Base-by-base conservation (phyloP, 2,113 vertebrate genomes). In the Nycticryphes semicollaris region DNA sequence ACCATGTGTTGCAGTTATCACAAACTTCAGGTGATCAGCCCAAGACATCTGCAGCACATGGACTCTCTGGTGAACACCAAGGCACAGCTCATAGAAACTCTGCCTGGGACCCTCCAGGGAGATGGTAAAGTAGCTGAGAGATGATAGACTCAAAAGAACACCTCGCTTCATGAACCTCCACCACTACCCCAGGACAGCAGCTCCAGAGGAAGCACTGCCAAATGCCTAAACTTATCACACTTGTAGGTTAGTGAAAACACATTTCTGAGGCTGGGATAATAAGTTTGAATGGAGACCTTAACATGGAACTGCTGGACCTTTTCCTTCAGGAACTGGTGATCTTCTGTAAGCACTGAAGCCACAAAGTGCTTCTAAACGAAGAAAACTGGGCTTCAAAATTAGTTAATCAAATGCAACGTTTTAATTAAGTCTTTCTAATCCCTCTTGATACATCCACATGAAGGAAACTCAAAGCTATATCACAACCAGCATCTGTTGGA, bases 221-320 rank as follows among this genome's bases (percentile, higher is more conserved):
- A 96, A 79, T 72, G 59, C 64, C 86, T 89, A 82, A 94, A 60
- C 70, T 97, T 97, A 97, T 94, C 94, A 93, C 59, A 54, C 78
- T 94, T 75, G 66, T 59, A 77, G 45, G 41, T 98, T 97, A 98
- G 96, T 95, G 78, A 96, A 98, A 98, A 97, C 95, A 97, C 64
- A 96, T 97, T 98, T 95, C 93, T 79, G 83, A 96, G 83, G 59
- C 90, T 96, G 96, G 93, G 91, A 94, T 92, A 95, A 41, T 94
- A 97, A 96, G 62, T 94, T 48, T 86, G 94, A 97, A 96, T 70
- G 96, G 94, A 94, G 72, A 92, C 21, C 37, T 95, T 97, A 97
- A 97, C 70, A 96, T 41, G 91, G 72, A 98, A 93, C 87, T 94
- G 93, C 90, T 93, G 85, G 60, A 94, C 69, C 69, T 93, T 90